Evolutionary conservation across 2,113 vertebrate species (phyloP).

Genomic region (Melanerpes aurifrons): DNA sequence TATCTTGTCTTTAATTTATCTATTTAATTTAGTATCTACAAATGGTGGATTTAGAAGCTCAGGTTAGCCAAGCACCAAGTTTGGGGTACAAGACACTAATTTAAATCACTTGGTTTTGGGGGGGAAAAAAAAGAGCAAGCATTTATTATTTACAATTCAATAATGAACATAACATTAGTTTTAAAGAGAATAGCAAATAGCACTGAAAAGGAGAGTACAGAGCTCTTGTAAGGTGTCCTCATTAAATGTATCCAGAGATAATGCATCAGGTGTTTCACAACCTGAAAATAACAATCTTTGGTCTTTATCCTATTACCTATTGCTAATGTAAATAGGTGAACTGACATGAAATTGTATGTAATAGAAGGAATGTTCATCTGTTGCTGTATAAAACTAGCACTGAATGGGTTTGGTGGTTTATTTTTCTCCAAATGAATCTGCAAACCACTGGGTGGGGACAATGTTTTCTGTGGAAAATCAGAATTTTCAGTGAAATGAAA

Average conservation of each 20-base stretch:
- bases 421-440: background rate
- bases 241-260: background rate
- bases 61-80: background rate
- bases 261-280: background rate
- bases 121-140: background rate
- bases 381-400: background rate
- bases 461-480: constrained; percentile 18
- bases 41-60: background rate
- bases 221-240: background rate
- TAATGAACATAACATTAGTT: background rate
- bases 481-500: background rate
- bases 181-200: background rate
- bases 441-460: background rate
- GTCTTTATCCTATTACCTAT: background rate
- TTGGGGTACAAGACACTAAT: background rate
- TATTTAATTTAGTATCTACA: background rate
- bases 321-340: background rate
- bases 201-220: background rate
- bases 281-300: background rate
- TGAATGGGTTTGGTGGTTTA: background rate
- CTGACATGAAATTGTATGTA: background rate
- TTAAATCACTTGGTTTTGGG: background rate
- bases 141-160: background rate
- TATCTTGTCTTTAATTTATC: background rate
- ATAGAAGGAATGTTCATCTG: background rate